Base-by-base conservation (phyloP, 2,888 invertebrate species). In the Eupsilia transversa region DNA sequence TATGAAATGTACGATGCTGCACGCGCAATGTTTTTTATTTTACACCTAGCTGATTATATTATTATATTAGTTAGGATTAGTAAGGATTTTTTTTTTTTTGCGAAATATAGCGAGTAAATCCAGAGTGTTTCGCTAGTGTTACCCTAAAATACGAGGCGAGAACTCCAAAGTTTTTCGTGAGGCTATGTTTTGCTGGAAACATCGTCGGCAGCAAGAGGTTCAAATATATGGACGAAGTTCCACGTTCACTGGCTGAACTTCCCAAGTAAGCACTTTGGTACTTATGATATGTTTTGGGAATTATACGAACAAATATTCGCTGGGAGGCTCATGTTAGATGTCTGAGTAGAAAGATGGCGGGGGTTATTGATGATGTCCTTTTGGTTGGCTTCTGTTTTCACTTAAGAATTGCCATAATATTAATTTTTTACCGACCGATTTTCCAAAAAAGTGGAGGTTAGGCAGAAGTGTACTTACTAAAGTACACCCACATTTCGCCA, bases 221-320 rank as follows among this genome's bases (percentile, higher is more conserved):
- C 38, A 64, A 79, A 85, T 84, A 79, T 86, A 86, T 86, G 84
- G 54, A 20, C 7, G 10, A 84, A 85, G 82, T 85, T 85, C 20
- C n/a, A 12, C 72, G 59, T 81, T 79, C 65, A 81, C 72, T 77
- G 71, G 71, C 17, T 67, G 33, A 84, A 84, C 68, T 83, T 78
- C n/a, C 12, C 54, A 65, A 84, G 72, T 54, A 59, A 74, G 71
- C 74, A 67, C 65, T 71, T 71, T 59, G 41, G 54, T 73, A 77
- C 84, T 68, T 84, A 77, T 68, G 76, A 71, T 52, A 72, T 81
- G 74, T 81, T 81, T 57, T 38, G 23, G 52, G 74, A 70, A 71
- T 84, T 68, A 77, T 77, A 74, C 30, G 60, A 66, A 77, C 74
- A 80, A 77, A 81, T 84, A 60, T 72, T 70, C 54, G 33, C 20